Conservation (phyloP, 1,140 invertebrate species). For the Achatina immaculata region DNA sequence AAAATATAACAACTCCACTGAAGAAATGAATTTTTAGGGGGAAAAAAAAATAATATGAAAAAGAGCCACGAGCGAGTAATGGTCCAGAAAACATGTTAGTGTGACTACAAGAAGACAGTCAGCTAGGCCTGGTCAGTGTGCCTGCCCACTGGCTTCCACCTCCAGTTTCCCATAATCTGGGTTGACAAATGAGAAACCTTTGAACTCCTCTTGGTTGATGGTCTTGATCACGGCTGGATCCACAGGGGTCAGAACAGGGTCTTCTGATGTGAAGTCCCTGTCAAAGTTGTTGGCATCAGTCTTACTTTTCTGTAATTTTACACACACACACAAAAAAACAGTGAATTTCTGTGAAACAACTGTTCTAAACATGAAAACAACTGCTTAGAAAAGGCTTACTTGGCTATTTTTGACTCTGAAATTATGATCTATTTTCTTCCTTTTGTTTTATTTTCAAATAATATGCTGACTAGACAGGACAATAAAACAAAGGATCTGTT, state of each 20-base stretch:
- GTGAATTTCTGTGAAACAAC: no score
- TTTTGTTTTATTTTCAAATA: no score
- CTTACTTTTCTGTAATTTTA: slow-evolving; percentile 96
- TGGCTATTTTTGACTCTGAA: no score
- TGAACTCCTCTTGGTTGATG: slow-evolving; percentile 98
- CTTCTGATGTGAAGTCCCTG: slow-evolving; percentile 98
- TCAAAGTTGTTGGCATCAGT: slow-evolving; percentile 99
- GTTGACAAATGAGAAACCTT: slow-evolving; percentile 97
- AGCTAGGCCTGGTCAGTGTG: slow-evolving; percentile 28
- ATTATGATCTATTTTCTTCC: no score
- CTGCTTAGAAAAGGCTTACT: no score
- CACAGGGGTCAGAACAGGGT: slow-evolving; percentile 94
- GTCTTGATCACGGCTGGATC: slow-evolving; percentile 87
- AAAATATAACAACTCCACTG: background rate
- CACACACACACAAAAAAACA: no score
- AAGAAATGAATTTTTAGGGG: background rate
- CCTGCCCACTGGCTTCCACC: slow-evolving; percentile 39
- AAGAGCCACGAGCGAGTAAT: slow-evolving; percentile 24
- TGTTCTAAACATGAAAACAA: no score
- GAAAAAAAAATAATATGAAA: background rate
- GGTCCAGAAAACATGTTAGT: slow-evolving; percentile 2
- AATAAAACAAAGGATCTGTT: no score
- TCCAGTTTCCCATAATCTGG: slow-evolving; percentile 78
- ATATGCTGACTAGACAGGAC: no score
- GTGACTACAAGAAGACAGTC: slow-evolving; percentile 15